Conservation (phyloP, 1,140 invertebrate species). For the Popillia japonica region DNA sequence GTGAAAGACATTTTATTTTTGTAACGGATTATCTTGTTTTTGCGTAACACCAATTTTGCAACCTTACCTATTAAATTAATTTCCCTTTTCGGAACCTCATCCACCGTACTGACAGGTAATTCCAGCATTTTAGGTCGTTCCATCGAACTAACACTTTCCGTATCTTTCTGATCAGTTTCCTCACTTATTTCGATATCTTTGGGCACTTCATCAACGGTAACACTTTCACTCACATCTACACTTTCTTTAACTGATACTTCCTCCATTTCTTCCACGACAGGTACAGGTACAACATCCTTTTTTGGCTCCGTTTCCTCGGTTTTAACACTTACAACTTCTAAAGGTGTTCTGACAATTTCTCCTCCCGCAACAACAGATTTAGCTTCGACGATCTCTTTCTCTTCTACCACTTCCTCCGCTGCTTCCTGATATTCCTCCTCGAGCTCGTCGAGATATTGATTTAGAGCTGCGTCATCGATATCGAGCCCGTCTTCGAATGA, state of each 20-base stretch:
- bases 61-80: slow-evolving; percentile 30
- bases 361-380: not conserved
- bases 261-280: not conserved
- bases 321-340: not conserved
- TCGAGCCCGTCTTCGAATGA: slow-evolving; percentile 10
- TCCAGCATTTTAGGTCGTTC: slow-evolving; percentile 30
- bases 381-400: not conserved
- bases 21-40: too few species aligned
- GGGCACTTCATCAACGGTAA: not conserved
- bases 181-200: not conserved
- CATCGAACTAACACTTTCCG: slow-evolving; percentile 7
- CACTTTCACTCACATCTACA: not conserved
- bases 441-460: slow-evolving; percentile 19
- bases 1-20: too few species aligned
- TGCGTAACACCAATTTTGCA: not conserved
- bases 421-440: slow-evolving; percentile 33
- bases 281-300: not conserved
- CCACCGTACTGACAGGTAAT: not conserved
- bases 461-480: slow-evolving; percentile 19
- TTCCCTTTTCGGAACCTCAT: slow-evolving; percentile 1
- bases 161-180: slow-evolving; percentile 11
- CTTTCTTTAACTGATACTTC: not conserved
- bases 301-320: not conserved
- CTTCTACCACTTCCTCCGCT: not conserved
- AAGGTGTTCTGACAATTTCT: not conserved